Conservation (phyloP, 2,113 vertebrate genomes). For the Scartelaos histophorus region DNA sequence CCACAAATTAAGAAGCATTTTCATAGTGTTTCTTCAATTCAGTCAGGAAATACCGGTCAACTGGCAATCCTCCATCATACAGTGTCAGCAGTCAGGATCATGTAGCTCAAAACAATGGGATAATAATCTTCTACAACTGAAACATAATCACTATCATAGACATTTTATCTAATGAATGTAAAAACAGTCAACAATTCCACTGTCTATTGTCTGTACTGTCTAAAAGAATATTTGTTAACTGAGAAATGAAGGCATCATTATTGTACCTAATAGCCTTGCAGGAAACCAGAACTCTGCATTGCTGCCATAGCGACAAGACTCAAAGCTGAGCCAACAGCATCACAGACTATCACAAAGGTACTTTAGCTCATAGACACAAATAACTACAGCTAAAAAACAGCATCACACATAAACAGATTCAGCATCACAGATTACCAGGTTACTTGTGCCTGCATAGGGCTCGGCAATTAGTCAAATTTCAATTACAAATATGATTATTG, state of each 20-base stretch:
- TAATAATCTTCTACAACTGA: background rate
- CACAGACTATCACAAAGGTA: conserved; percentile 34
- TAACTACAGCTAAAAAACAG: conserved; percentile 49
- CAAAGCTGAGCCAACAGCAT: conserved; percentile 55
- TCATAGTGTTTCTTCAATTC: background rate
- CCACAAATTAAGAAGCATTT: conserved; percentile 14
- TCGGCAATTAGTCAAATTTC: no score
- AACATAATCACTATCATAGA: background rate
- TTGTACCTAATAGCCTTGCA: conserved; percentile 12
- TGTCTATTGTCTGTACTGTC: background rate
- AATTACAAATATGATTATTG: no score
- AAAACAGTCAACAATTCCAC: no score
- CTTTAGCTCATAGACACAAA: conserved; percentile 55
- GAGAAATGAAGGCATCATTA: background rate
- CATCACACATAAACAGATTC: conserved; percentile 29
- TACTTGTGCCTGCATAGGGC: background rate
- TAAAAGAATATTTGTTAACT: background rate
- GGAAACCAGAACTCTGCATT: conserved; percentile 36
- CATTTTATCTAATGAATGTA: background rate
- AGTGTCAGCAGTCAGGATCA: background rate
- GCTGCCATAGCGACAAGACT: conserved; percentile 70
- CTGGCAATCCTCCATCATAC: no score
- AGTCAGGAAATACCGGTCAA: background rate
- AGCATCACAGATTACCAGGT: background rate
- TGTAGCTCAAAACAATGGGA: background rate